Conservation (phyloP, 1,140 invertebrate species). For the Leptoteleia sp. region DNA sequence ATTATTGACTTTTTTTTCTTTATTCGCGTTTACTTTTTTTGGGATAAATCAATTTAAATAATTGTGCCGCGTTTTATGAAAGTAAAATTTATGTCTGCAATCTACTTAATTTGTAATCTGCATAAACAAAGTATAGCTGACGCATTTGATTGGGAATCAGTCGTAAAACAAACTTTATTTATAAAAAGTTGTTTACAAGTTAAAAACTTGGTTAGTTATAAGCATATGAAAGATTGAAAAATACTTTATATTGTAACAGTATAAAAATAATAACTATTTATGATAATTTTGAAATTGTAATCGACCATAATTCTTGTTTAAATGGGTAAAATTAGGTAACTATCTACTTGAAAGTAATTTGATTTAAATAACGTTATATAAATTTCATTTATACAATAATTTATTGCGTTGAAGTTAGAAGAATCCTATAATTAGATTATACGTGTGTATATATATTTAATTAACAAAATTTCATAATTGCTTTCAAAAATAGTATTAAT, state of each 20-base stretch:
- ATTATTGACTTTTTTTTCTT: too few species aligned
- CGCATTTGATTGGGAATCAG: too few species aligned
- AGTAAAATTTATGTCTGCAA: too few species aligned
- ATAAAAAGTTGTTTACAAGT: too few species aligned
- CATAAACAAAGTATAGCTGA: too few species aligned
- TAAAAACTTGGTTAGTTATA: too few species aligned
- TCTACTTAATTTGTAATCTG: too few species aligned
- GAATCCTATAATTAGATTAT: not conserved
- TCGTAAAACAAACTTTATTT: too few species aligned
- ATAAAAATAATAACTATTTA: not conserved
- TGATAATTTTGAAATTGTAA: not conserved
- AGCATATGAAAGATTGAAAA: too few species aligned
- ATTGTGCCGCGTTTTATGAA: too few species aligned
- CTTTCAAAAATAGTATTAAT: not conserved
- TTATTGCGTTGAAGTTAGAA: not conserved
- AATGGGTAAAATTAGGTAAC: not conserved
- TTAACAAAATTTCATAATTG: conserved; percentile 1
- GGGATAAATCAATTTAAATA: not conserved
- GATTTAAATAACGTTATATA: not conserved
- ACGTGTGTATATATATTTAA: too few species aligned
- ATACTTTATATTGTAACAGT: not conserved
- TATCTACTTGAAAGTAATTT: not conserved
- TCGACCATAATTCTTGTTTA: not conserved
- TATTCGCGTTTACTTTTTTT: not conserved
- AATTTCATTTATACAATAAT: not conserved